Base-by-base conservation (phyloP, 1,140 invertebrate genomes). In the Zaprionus nigranus region DNA sequence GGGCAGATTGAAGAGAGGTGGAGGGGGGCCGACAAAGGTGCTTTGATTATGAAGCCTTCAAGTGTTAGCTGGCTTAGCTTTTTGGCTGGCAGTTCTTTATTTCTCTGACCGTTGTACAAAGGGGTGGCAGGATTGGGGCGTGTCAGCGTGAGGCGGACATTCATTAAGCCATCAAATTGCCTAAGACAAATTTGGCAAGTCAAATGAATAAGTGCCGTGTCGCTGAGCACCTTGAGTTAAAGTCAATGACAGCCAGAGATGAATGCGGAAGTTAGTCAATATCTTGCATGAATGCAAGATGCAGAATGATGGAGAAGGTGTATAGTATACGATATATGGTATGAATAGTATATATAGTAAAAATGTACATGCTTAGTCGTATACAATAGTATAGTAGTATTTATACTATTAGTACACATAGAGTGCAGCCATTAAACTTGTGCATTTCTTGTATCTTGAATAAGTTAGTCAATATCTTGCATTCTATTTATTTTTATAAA, bases 161-260 rank as follows among this genome's bases (percentile, higher is more conserved):
- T 90, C 86, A 90, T 90, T 90, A 90, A 82, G 86, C 76, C 85
- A 90, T 90, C 82, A 90, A 90, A 90, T 90, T 82, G 79, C 70
- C 62, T 67, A 85, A 90, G 86, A 90, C 86, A 90, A 90, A 90
- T 90, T 90, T 77, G 66, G 30, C 54, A 80, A 85, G 86, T 85
- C 76, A 85, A 85, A 90, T 82, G 86, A 90, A 90, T 90, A 82
- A 90, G 72, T 85, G 71, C 22, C 43, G 12, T 74, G 43, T 68
- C 34, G 30, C 36, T 3, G 12, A n/a, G 71, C 64, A 56, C 58
- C 9, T 9, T 11, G 49, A 5, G 38, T 51, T 58, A 40, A 59
- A 13, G 28, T 13, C 15, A 20, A 26, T 7, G 24, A 67, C 5
- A 63, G 28, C 59, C 9, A 59, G 61, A 62, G 58, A 28, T 36